Evolutionary conservation across 2,888 invertebrate genomes (phyloP).

Genomic region (Morinoia aosen): DNA sequence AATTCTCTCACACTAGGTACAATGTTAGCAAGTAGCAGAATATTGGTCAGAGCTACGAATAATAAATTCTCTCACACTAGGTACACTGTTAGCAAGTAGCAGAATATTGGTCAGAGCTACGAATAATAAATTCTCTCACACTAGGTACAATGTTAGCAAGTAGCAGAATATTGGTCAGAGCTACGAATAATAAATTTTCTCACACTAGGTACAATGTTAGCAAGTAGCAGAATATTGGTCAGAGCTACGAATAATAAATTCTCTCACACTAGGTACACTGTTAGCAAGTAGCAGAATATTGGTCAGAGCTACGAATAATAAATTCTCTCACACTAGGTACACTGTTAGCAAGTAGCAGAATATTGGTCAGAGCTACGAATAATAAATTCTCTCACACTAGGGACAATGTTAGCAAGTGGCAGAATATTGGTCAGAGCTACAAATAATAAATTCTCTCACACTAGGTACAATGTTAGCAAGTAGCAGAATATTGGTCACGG

Average conservation of each 20-base stretch:
- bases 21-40: background rate
- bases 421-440: slow-evolving; percentile 54
- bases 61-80: too few species aligned
- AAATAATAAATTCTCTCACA: too few species aligned
- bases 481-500: too few species aligned
- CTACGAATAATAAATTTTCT: slow-evolving; percentile 59
- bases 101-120: slow-evolving; percentile 68
- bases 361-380: too few species aligned
- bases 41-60: slow-evolving; percentile 67
- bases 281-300: too few species aligned
- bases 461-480: too few species aligned
- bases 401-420: too few species aligned
- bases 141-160: background rate
- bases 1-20: too few species aligned
- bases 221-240: background rate
- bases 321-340: background rate
- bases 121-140: too few species aligned
- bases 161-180: slow-evolving; percentile 65
- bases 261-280: too few species aligned
- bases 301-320: slow-evolving; percentile 68
- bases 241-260: too few species aligned
- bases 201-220: background rate
- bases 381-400: too few species aligned
- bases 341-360: background rate
- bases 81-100: background rate